A percentile compares a stretch with the other conserved stretches of the same genome.
Evolutionary conservation across 92 coral and sea anemone genomes (phyloP).

Genomic region (Zoanthus solanderi): DNA sequence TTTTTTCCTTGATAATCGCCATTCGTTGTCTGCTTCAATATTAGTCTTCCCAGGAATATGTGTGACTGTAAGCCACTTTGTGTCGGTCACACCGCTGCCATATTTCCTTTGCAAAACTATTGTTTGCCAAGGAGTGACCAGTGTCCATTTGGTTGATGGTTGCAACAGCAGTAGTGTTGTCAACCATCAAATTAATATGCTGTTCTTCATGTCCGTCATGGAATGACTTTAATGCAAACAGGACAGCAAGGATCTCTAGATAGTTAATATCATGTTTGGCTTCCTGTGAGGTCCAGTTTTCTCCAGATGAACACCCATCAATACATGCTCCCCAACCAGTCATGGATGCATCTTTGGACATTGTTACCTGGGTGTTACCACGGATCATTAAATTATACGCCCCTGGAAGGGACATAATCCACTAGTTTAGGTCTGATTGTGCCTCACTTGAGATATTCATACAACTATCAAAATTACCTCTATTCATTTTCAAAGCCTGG

Average conservation of each 20-base stretch:
- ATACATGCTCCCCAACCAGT: conserved; percentile 49
- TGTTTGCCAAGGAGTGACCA: conserved; percentile 40
- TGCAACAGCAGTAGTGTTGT: conserved; percentile 23
- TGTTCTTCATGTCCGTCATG: neutral
- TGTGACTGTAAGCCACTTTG: conserved; percentile 29
- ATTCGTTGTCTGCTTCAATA: conserved; percentile 32
- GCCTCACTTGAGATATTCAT: conserved; percentile 1
- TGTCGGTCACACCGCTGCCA: conserved; percentile 33
- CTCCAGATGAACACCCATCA: neutral
- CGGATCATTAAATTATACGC: conserved; percentile 61
- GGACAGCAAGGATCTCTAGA: conserved; percentile 64
- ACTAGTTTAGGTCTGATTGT: conserved; percentile 33
- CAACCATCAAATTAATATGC: neutral
- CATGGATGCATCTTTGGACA: conserved; percentile 64
- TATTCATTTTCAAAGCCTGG: conserved; percentile 41
- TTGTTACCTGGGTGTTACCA: conserved; percentile 50
- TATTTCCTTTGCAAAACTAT: conserved; percentile 14
- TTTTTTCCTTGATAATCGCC: neutral
- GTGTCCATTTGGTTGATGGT: conserved; percentile 58
- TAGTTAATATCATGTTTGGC: conserved; percentile 61
- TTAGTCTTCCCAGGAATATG: conserved; percentile 42
- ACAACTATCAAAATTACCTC: conserved; percentile 20
- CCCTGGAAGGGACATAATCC: conserved; percentile 29
- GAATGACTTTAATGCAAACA: conserved; percentile 51
- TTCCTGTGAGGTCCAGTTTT: conserved; percentile 30